Evolutionary conservation across 2,113 vertebrate genomes (phyloP).

Genomic region (Pithys albifrons): DNA sequence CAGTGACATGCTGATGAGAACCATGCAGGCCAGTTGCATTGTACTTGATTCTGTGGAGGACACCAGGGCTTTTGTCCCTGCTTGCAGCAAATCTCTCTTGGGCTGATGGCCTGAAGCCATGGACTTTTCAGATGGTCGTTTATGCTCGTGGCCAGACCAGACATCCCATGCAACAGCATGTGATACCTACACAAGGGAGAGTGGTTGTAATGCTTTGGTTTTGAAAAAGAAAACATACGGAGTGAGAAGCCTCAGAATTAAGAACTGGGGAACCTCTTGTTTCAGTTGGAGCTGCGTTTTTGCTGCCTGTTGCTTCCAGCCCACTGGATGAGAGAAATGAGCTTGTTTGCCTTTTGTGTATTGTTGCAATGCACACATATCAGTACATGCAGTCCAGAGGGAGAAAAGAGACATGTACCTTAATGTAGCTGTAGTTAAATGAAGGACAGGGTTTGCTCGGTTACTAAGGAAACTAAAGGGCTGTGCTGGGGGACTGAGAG

Average conservation of each 20-base stretch:
- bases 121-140: not conserved
- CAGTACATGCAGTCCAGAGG: not conserved
- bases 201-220: not conserved
- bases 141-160: not conserved
- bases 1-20: not conserved
- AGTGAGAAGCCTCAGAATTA: not conserved
- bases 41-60: not conserved
- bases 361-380: not conserved
- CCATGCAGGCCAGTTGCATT: accelerated
- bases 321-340: not conserved
- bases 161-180: not conserved
- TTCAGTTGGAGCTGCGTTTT: not conserved
- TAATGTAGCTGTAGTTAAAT: not conserved
- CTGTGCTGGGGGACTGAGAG: not conserved
- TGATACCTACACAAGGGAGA: not conserved
- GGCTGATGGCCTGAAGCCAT: not conserved
- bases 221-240: not conserved
- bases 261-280: not conserved
- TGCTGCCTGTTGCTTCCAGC: not conserved
- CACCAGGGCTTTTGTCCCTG: not conserved
- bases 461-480: not conserved
- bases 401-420: not conserved
- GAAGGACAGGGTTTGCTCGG: not conserved
- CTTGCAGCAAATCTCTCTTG: not conserved
- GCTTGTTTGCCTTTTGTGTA: not conserved